phyloP scores from a whole-genome alignment of 2,888 invertebrate species.

The Griposia aprilina region DNA sequence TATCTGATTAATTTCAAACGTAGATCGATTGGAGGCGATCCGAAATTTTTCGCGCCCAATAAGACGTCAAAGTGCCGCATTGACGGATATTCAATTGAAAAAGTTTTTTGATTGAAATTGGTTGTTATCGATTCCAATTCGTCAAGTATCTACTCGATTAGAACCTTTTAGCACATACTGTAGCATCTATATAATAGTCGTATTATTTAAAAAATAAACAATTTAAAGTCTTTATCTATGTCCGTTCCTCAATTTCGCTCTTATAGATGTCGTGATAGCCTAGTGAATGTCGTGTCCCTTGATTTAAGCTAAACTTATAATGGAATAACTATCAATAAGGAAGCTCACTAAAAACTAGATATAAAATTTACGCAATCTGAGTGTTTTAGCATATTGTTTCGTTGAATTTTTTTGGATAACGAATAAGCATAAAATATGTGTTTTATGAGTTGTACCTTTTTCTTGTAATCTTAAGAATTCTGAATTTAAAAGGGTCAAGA shows the following conservation, averaged over 20 bases:
- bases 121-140: slow-evolving; percentile 61
- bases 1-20: slow-evolving; percentile 53
- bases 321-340: slow-evolving; percentile 78
- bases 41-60: slow-evolving; percentile 64
- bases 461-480: slow-evolving; percentile 35
- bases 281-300: slow-evolving; percentile 89
- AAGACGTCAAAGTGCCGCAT: slow-evolving; percentile 59
- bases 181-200: slow-evolving; percentile 80
- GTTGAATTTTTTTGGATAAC: slow-evolving; percentile 51
- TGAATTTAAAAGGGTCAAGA: slow-evolving; percentile 28
- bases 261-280: slow-evolving; percentile 90
- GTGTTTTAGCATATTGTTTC: slow-evolving; percentile 79
- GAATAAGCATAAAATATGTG: slow-evolving; percentile 42
- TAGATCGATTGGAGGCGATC: slow-evolving; percentile 54
- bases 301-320: slow-evolving; percentile 74
- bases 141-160: slow-evolving; percentile 70
- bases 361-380: slow-evolving; percentile 78
- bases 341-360: slow-evolving; percentile 84
- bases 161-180: slow-evolving; percentile 77
- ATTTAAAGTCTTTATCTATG: slow-evolving; percentile 87
- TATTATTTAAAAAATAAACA: slow-evolving; percentile 82
- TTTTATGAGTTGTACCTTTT: slow-evolving; percentile 45
- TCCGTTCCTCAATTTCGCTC: slow-evolving; percentile 90
- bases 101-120: slow-evolving; percentile 60
- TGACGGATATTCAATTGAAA: slow-evolving; percentile 61